Evolutionary conservation across 2,797 vertebrate genomes (phyloP).

Genomic region (Urosaurus nigricauda): DNA sequence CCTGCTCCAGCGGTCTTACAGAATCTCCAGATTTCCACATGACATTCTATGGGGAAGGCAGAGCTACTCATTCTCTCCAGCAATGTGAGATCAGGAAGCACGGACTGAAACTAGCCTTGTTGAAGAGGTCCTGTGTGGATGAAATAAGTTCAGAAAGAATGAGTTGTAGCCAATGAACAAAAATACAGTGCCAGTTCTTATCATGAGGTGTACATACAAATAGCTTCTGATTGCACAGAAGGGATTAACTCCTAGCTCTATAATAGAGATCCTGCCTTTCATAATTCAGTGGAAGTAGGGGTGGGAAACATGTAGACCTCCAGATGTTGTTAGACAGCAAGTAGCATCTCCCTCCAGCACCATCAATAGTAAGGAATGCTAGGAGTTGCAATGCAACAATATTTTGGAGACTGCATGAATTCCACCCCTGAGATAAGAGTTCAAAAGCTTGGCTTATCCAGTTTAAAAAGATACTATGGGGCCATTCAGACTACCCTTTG

Average conservation of each 20-base stretch:
- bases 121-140: background rate
- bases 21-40: background rate
- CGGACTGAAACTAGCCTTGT: background rate
- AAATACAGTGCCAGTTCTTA: too few species aligned
- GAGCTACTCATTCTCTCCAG: background rate
- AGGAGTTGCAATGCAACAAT: too few species aligned
- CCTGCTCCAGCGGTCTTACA: background rate
- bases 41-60: background rate
- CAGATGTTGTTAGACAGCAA: too few species aligned
- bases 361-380: too few species aligned
- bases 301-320: too few species aligned
- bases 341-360: too few species aligned
- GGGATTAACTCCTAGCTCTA: background rate
- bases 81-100: background rate
- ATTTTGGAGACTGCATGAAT: too few species aligned
- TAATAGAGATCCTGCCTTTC: background rate
- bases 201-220: background rate
- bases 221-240: background rate
- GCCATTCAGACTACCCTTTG: too few species aligned
- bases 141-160: background rate
- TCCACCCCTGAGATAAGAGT: too few species aligned
- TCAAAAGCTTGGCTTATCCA: too few species aligned
- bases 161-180: too few species aligned
- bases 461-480: too few species aligned
- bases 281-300: background rate